These are phyloP conservation scores for Gila robusta DNA, from an alignment of 2,797 vertebrate genomes.

Conservation along the genomic window DNA sequence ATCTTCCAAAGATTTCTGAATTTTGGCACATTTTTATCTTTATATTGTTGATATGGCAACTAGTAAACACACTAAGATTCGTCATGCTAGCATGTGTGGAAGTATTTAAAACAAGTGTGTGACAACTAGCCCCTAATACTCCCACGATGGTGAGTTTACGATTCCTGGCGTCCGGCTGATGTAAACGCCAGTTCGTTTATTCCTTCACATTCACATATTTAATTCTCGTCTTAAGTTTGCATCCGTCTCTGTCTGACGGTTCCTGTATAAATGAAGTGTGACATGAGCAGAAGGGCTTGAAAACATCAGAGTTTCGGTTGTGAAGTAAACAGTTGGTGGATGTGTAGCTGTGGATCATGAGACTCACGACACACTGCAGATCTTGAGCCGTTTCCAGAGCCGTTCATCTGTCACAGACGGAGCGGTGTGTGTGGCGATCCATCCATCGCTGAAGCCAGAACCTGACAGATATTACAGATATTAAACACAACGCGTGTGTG, in stretches of 20 bases:
- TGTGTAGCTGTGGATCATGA: not conserved
- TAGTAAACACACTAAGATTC: no score
- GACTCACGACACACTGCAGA: not conserved
- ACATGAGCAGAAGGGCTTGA: not conserved
- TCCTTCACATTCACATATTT: not conserved
- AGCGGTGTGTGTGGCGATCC: not conserved
- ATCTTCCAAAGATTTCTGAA: no score
- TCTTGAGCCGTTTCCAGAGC: not conserved
- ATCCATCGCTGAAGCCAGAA: not conserved
- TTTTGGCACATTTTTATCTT: no score
- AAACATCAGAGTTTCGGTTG: not conserved
- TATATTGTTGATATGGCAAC: no score
- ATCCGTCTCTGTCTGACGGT: not conserved
- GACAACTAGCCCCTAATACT: no score
- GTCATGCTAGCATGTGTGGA: no score
- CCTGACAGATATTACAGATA: not conserved
- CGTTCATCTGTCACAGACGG: slow-evolving; percentile 6
- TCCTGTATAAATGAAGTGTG: not conserved
- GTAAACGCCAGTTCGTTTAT: not conserved
- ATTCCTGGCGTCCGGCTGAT: not conserved
- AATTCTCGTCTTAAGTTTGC: not conserved
- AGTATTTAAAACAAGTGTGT: no score
- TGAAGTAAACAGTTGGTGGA: not conserved
- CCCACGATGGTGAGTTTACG: not conserved
- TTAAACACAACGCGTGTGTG: not conserved